A percentile compares a stretch with the other conserved stretches of the same genome.
phyloP scores from a whole-genome alignment of 2,888 invertebrate genomes.

The Drosophila hamatofila region DNA sequence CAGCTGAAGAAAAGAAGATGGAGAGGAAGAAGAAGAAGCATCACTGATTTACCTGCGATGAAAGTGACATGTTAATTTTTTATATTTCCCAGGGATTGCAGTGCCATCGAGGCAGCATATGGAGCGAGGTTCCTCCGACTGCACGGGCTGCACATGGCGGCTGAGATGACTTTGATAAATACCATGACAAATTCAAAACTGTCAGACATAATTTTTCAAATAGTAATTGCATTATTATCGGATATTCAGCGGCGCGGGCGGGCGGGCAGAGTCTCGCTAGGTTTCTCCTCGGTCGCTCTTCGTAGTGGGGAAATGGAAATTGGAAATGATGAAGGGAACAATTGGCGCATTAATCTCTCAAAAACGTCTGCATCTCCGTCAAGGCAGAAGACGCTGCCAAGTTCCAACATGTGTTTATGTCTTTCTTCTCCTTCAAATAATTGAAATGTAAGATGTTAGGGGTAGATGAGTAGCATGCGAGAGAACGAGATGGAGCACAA shows the following conservation, averaged over 20 bases:
- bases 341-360: slow-evolving; percentile 83
- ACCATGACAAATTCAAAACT: slow-evolving; percentile 84
- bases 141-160: slow-evolving; percentile 42
- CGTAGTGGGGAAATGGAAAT: slow-evolving; percentile 56
- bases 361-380: slow-evolving; percentile 38
- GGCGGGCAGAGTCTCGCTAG: slow-evolving; percentile 4
- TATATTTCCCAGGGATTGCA: slow-evolving; percentile 47
- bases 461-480: slow-evolving; percentile 7
- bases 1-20: slow-evolving; percentile 53
- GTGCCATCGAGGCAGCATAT: slow-evolving; percentile 29
- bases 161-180: slow-evolving; percentile 82
- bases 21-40: background rate
- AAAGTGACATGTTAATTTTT: slow-evolving; percentile 81
- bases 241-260: slow-evolving; percentile 37
- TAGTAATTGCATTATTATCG: slow-evolving; percentile 84
- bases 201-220: slow-evolving; percentile 83
- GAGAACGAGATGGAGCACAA: slow-evolving; percentile 15
- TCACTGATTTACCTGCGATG: slow-evolving; percentile 78
- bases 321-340: slow-evolving; percentile 81
- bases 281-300: background rate
- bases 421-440: slow-evolving; percentile 52
- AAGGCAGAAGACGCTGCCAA: slow-evolving; percentile 20
- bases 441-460: slow-evolving; percentile 73
- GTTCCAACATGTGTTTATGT: slow-evolving; percentile 62
- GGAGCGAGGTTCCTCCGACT: slow-evolving; percentile 25